Base-by-base conservation (phyloP, 2,113 vertebrate species). In the Marmota monax region DNA sequence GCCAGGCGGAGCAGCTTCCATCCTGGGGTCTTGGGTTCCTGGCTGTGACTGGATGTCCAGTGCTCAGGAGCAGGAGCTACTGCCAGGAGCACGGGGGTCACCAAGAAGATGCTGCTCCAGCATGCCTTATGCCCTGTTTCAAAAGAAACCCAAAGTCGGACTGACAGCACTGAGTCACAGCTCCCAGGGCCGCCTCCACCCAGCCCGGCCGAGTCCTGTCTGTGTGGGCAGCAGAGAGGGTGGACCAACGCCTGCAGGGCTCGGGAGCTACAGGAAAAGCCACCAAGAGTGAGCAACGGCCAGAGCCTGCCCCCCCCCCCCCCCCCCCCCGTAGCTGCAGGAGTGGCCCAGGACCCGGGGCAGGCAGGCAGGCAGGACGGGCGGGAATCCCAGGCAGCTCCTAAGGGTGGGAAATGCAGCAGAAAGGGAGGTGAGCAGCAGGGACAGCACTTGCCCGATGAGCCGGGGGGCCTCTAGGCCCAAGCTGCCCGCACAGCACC, bases 11-110 rank as follows among this genome's bases (percentile, higher is more conserved):
- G 16, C 3, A 1, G 56, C 56, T 17, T 74, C 18, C 74, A 34
- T 3, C 18, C 72, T n/a, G 3, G 0, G 29, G 13, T 25, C 72
- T 10, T 5, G 1, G 0, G 0, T 32, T 4, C 0, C 23, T 2
- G 0, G 42, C 22, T 3, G 22, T 34, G 53, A 7, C n/a, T 0
- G 0, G 58, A 11, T 18, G 5, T 27, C 65, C 42, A 6, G 42
- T 3, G 27, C 42, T 11, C 63, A 8, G 10, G 13, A 39, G 10
- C 8, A 7, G 61, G 14, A 10, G 3, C 1, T 34, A 42, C 63
- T 42, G 18, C 72, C 7, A 23, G 42, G 74, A 73, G 42, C 45
- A 23, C 37, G 29, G 3, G 72, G 20, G 32, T 11, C 29, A 10
- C 27, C 70, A 8, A 10, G 51, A 70, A 0, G 22, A 72, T 18